A percentile compares a stretch with the other conserved stretches of the same genome.
Conservation (phyloP, 2,113 vertebrate species). For the Sarotherodon lohbergeri region DNA sequence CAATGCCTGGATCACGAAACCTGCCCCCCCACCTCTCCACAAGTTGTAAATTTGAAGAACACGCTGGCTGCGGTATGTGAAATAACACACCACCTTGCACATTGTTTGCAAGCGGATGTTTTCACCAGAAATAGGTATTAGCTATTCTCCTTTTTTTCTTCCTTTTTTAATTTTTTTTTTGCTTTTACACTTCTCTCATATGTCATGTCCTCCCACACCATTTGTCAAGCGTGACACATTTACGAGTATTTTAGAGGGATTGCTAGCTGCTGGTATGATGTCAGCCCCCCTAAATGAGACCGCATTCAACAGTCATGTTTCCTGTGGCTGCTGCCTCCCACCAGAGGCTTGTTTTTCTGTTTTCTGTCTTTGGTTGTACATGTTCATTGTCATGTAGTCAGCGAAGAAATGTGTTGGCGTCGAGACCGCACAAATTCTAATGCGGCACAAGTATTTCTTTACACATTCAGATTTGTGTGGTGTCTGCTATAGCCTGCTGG, state of each 20-base stretch:
- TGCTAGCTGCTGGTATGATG: neutral
- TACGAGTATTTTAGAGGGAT: slow-evolving; percentile 22
- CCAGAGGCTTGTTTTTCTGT: neutral
- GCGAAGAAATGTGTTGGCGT: slow-evolving; percentile 5
- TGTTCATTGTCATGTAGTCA: neutral
- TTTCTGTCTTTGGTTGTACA: neutral
- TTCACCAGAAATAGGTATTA: neutral
- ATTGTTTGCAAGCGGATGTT: neutral
- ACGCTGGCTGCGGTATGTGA: slow-evolving; percentile 82
- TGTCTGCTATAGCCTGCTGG: neutral
- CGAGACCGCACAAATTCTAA: neutral
- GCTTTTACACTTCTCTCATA: neutral
- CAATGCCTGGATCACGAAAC: slow-evolving; percentile 84
- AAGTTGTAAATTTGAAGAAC: slow-evolving; percentile 88
- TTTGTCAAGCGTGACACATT: slow-evolving; percentile 15
- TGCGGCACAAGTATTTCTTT: neutral
- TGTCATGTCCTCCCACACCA: slow-evolving; percentile 24
- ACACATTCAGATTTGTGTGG: neutral
- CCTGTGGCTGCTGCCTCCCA: slow-evolving; percentile 12
- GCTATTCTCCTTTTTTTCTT: neutral
- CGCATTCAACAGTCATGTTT: slow-evolving; percentile 13
- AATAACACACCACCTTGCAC: neutral
- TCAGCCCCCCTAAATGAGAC: slow-evolving; percentile 14
- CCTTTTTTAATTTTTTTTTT: neutral
- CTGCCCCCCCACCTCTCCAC: slow-evolving; percentile 79